Conservation (phyloP, 2,888 invertebrate genomes). For the Nomada ruficornis region DNA sequence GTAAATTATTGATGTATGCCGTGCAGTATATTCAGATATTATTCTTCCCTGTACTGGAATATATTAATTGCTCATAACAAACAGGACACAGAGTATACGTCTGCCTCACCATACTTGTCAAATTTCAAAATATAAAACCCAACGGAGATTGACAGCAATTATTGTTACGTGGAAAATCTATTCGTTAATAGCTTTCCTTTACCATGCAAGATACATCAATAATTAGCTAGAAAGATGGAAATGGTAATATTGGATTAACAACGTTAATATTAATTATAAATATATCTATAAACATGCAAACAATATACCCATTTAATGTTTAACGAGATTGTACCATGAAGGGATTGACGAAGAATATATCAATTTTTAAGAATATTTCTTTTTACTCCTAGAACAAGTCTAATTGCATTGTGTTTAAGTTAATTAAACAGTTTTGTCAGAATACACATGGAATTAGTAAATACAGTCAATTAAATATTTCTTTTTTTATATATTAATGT, state of each 20-base stretch:
- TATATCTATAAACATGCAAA: constrained; percentile 72
- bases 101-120: background rate
- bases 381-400: background rate
- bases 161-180: background rate
- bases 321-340: constrained; percentile 43
- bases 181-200: constrained; percentile 12
- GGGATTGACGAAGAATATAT: constrained; percentile 28
- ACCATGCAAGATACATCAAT: constrained; percentile 65
- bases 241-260: constrained; percentile 55
- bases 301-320: constrained; percentile 60
- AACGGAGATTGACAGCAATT: background rate
- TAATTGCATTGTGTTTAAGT: background rate
- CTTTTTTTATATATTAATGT: too few species aligned
- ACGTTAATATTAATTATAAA: constrained; percentile 60
- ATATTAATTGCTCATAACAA: constrained; percentile 8
- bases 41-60: background rate
- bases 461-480: too few species aligned
- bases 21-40: background rate
- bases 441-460: background rate
- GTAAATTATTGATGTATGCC: constrained; percentile 67
- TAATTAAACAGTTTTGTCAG: too few species aligned
- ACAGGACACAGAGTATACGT: background rate
- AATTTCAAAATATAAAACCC: background rate
- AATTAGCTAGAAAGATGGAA: constrained; percentile 67
- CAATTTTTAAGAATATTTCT: too few species aligned